Evolutionary conservation across 2,113 vertebrate genomes (phyloP), one percentile per base, ranked within the genome.

Genomic region (Blennius ocellaris): DNA sequence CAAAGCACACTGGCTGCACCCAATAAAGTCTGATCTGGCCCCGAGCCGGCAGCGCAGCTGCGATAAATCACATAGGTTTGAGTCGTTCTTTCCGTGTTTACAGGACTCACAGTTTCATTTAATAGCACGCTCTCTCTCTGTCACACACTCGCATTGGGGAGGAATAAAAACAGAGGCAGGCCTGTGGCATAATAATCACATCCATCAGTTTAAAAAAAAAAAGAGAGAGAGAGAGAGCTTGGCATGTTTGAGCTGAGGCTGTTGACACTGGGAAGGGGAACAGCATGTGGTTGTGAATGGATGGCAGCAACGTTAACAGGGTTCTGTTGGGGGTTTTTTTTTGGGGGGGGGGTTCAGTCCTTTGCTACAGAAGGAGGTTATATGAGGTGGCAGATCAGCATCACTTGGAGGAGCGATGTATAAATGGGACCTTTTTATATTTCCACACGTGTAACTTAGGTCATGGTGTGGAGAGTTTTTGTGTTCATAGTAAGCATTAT

Each of bases 1-100:
- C 71, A 57, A 56, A 44, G 21, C 59, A 36, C 45, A n/a, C 40
- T 79, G 73, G 51, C 74, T 83, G 73, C 55, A 82, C 69, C 68
- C 76, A 63, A 68, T 86, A 80, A 84, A 89, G 80, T 30, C 73
- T 38, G 43, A 54, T 81, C 45, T 57, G 74, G 72, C 78, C 64
- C 37, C 5, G 6, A 48, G 78, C 82, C 78, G 62, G 45, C 7
- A 54, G 73, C 54, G 73, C 73, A 74, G 59, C 73, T 70, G 80
- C 76, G 83, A 85, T 59, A 73, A 70, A 77, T 79, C 56, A 73
- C 64, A 44, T 16, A 66, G 55, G 60, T 67, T 57, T 62, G 49
- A 65, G 64, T 67, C 11, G 36, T 39, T 73, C 80, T 78, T 78
- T 49, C 67, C 76, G 17, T 86, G 69, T 82, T 73, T 85, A 61